Evolutionary conservation across 2,888 invertebrate species (phyloP).

Genomic region (Agrochola lota): DNA sequence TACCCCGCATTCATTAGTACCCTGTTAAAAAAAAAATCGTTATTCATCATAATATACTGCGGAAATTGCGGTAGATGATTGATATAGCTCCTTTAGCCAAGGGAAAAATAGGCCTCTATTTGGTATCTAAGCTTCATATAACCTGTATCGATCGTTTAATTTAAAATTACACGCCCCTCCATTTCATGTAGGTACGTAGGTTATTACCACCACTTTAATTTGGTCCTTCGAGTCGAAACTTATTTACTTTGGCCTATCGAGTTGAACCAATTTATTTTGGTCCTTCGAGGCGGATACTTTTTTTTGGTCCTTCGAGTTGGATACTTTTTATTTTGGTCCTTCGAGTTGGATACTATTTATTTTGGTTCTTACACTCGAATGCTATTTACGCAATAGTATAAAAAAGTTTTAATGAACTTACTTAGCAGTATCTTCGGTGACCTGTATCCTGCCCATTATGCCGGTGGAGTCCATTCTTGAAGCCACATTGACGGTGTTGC

Average conservation of each 20-base stretch:
- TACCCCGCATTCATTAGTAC: constrained; percentile 96
- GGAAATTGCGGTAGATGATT: neutral
- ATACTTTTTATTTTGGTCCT: neutral
- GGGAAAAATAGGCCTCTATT: neutral
- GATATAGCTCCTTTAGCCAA: neutral
- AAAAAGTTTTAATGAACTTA: constrained; percentile 63
- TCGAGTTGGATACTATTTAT: neutral
- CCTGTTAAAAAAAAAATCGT: constrained; percentile 76
- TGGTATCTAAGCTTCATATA: neutral
- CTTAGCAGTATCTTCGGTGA: constrained; percentile 90
- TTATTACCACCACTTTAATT: neutral
- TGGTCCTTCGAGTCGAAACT: neutral
- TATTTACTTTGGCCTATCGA: neutral
- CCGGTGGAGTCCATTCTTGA: constrained; percentile 99
- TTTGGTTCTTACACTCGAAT: too few species aligned
- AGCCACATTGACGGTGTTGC: constrained; percentile 99
- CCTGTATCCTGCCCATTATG: constrained; percentile 96
- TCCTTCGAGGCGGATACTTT: too few species aligned
- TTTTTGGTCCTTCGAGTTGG: neutral
- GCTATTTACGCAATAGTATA: neutral
- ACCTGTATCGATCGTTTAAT: neutral
- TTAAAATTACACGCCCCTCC: neutral
- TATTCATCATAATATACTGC: neutral
- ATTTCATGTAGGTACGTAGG: neutral
- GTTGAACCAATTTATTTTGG: too few species aligned